Evolutionary conservation across 2,888 invertebrate species (phyloP).

Genomic region (Tetragonisca angustula): DNA sequence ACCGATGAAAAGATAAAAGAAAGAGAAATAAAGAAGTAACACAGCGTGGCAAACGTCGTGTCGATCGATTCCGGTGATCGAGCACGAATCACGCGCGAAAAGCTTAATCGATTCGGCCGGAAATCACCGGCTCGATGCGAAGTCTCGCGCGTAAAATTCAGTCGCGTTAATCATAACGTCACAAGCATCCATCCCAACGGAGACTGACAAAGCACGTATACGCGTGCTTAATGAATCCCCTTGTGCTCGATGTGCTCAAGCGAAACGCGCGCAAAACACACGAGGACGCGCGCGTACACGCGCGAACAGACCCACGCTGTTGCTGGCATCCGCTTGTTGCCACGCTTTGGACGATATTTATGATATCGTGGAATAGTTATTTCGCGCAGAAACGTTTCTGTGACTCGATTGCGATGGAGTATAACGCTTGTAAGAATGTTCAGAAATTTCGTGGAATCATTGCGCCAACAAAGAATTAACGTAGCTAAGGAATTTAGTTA

Average conservation of each 20-base stretch:
- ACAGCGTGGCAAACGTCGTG: constrained; percentile 20
- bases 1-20: neutral
- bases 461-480: neutral
- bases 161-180: constrained; percentile 69
- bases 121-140: constrained; percentile 34
- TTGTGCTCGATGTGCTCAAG: constrained; percentile 68
- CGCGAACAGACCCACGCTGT: constrained; percentile 37
- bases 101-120: constrained; percentile 48
- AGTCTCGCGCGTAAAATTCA: constrained; percentile 59
- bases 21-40: neutral
- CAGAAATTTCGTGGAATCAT: neutral
- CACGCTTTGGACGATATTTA: constrained; percentile 41
- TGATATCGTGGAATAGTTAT: constrained; percentile 31
- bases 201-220: constrained; percentile 69
- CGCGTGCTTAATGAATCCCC: constrained; percentile 68
- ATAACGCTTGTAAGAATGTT: neutral
- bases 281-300: constrained; percentile 22
- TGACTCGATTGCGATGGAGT: neutral
- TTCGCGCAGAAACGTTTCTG: neutral
- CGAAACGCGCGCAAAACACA: constrained; percentile 53
- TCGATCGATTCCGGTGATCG: constrained; percentile 34
- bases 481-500: no score
- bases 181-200: constrained; percentile 66
- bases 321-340: constrained; percentile 53
- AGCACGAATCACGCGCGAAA: constrained; percentile 24